Conservation (phyloP, 2,113 vertebrate species). For the Oncorhynchus nerka region DNA sequence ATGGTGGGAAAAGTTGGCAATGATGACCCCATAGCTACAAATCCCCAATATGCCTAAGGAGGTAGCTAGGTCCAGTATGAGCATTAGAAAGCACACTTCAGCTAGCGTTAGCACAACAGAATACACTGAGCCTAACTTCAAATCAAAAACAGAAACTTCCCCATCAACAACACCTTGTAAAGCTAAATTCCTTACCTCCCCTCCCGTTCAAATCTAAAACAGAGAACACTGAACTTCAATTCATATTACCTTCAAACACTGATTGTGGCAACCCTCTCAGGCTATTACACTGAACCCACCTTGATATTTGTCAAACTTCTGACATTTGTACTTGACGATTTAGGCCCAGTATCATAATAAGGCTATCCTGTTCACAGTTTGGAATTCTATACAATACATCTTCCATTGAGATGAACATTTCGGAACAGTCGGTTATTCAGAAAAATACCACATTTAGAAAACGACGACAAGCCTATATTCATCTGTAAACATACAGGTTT, state of each 20-base stretch:
- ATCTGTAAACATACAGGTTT: constrained; percentile 10
- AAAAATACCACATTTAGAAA: constrained; percentile 45
- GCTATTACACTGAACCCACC: constrained; percentile 48
- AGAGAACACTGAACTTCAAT: neutral
- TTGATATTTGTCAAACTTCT: constrained; percentile 30
- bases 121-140: constrained; percentile 33
- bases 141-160: constrained; percentile 21
- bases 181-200: constrained; percentile 21
- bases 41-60: constrained; percentile 42
- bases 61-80: constrained; percentile 51
- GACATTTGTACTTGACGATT: constrained; percentile 45
- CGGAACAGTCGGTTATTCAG: constrained; percentile 34
- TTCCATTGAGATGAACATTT: constrained; percentile 57
- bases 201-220: constrained; percentile 16
- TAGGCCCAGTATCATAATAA: constrained; percentile 54
- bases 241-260: constrained; percentile 10
- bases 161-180: constrained; percentile 33
- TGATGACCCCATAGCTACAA: constrained; percentile 24
- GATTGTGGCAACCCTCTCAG: constrained; percentile 33
- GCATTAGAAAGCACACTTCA: constrained; percentile 20
- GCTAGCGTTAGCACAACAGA: constrained; percentile 51
- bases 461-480: constrained; percentile 31
- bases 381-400: constrained; percentile 59
- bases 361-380: constrained; percentile 69
- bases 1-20: constrained; percentile 28